These are phyloP conservation scores for Formicarius rufipectus DNA, from an alignment of 2,113 vertebrate genomes.

Conservation along the genomic window DNA sequence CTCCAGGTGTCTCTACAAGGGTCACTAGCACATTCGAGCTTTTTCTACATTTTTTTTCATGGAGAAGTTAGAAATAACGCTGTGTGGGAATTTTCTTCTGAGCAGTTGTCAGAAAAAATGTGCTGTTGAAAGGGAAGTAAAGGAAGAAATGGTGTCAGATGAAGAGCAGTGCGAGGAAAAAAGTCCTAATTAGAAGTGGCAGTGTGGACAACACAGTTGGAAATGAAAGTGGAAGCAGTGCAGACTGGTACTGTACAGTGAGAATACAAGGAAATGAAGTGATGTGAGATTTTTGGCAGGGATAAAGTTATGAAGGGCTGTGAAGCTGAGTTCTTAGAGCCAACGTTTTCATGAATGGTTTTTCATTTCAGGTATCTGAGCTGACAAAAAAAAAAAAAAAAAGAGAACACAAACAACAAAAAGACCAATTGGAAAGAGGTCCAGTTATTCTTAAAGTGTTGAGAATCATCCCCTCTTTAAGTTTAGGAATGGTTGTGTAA, in stretches of 20 bases:
- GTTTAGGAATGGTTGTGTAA: not conserved
- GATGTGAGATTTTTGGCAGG: constrained; percentile 2
- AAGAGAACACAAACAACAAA: not conserved
- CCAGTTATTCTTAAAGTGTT: not conserved
- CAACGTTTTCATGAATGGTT: not conserved
- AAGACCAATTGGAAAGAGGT: not conserved
- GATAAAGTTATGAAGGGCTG: not conserved
- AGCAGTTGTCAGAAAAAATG: not conserved
- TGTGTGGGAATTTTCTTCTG: not conserved
- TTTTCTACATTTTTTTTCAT: not conserved
- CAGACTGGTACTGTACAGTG: not conserved
- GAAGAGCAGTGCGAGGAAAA: not conserved
- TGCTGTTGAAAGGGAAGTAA: not conserved
- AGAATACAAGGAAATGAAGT: not conserved
- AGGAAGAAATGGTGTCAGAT: not conserved
- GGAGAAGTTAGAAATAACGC: not conserved
- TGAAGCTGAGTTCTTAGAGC: not conserved
- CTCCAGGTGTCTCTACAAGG: not conserved
- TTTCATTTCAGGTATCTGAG: constrained; percentile 23
- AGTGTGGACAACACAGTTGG: not conserved
- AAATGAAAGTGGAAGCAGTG: not conserved
- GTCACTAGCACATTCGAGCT: not conserved
- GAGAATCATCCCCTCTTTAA: not conserved
- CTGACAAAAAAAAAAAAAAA: not conserved
- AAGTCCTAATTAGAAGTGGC: not conserved